These are phyloP conservation scores for Gallinago solitaria DNA, from an alignment of 2,797 vertebrate species.

Conservation along the genomic window DNA sequence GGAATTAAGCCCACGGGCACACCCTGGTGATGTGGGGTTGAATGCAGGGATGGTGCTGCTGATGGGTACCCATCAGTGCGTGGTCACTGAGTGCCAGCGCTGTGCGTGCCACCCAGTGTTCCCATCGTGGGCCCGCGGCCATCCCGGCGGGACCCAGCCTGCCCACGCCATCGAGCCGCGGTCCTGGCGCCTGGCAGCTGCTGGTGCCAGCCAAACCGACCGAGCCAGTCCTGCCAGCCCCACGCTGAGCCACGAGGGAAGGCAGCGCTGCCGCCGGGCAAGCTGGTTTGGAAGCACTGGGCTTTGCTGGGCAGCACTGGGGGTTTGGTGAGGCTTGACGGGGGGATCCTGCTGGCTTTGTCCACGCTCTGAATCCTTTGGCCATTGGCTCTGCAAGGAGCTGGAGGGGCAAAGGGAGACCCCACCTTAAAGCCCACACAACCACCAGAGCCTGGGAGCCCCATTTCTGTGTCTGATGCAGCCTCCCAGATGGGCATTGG, in stretches of 20 bases:
- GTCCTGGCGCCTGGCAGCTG: not conserved
- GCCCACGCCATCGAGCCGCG: accelerated
- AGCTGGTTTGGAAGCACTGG: not conserved
- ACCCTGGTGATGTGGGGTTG: accelerated
- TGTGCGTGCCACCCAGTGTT: accelerated
- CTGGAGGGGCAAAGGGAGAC: not conserved
- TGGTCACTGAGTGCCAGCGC: not conserved
- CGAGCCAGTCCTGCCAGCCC: not conserved
- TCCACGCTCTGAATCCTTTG: not conserved
- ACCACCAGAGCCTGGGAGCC: not conserved
- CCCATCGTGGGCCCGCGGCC: not conserved
- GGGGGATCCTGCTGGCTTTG: not conserved
- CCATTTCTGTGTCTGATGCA: not conserved
- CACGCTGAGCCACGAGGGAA: not conserved
- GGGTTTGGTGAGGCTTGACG: not conserved
- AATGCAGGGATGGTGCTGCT: not conserved
- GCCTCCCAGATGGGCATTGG: accelerated
- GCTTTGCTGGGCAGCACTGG: not conserved
- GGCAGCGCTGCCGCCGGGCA: accelerated
- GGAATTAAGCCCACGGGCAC: not conserved
- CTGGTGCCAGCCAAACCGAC: not conserved
- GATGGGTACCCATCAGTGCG: accelerated
- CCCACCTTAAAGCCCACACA: not conserved
- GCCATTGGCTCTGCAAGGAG: accelerated
- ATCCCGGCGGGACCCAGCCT: not conserved